phyloP scores from a whole-genome alignment of 2,113 vertebrate species.

The Tenrec ecaudatus region DNA sequence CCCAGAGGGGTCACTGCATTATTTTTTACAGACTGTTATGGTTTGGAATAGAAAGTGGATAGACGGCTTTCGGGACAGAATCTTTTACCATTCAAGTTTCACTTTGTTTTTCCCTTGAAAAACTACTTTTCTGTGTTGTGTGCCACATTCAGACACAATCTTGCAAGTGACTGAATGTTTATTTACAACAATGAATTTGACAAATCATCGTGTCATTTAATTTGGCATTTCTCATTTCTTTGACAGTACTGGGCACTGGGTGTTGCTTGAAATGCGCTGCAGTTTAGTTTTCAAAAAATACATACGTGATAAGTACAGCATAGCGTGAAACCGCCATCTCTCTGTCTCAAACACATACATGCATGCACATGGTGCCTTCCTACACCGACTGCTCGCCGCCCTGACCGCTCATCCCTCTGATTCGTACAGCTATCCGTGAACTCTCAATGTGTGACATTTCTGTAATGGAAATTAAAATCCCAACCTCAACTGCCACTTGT shows the following conservation, averaged over 20 bases:
- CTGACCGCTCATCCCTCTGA: conserved; percentile 12
- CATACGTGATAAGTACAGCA: background rate
- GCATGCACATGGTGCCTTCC: background rate
- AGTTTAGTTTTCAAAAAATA: conserved; percentile 55
- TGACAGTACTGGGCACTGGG: conserved; percentile 49
- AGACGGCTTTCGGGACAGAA: background rate
- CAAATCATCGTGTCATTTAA: conserved; percentile 61
- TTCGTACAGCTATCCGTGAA: background rate
- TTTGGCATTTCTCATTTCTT: conserved; percentile 52
- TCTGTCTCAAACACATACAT: background rate
- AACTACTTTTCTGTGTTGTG: background rate
- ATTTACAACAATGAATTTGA: conserved; percentile 71
- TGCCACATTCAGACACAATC: background rate
- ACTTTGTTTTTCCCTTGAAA: conserved; percentile 26
- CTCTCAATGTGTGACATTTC: conserved; percentile 16
- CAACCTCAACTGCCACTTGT: background rate
- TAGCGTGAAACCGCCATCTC: background rate
- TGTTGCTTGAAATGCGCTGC: conserved; percentile 59
- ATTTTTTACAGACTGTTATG: background rate
- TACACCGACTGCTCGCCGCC: background rate
- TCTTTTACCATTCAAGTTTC: background rate
- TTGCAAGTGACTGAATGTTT: conserved; percentile 42
- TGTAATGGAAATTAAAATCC: conserved; percentile 24
- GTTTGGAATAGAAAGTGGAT: background rate
- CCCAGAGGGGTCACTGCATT: too few species aligned